These are phyloP conservation scores for Leptinotarsa rubiginosa DNA, from an alignment of 2,888 invertebrate genomes.

Conservation along the genomic window DNA sequence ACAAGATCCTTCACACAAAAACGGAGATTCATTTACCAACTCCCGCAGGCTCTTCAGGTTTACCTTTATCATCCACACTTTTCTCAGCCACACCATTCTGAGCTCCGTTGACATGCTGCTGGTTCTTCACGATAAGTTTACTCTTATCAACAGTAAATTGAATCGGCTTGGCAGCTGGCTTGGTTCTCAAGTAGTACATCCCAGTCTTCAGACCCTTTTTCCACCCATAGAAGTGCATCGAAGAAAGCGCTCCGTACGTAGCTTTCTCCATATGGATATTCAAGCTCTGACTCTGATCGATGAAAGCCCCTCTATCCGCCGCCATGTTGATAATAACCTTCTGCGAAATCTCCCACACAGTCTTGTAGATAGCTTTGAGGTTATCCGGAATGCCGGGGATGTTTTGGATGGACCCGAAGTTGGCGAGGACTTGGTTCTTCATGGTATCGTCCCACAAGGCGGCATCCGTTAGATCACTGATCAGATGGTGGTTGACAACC, in stretches of 20 bases:
- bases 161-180: conserved; percentile 95
- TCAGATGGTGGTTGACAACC: conserved; percentile 91
- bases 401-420: conserved; percentile 92
- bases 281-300: conserved; percentile 97
- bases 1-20: neutral
- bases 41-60: no score
- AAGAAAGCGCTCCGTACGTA: conserved; percentile 90
- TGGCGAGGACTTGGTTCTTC: conserved; percentile 92
- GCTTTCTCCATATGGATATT: conserved; percentile 98
- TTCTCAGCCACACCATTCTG: no score
- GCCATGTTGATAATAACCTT: conserved; percentile 95
- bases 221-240: conserved; percentile 99
- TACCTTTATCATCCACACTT: no score
- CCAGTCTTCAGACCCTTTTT: conserved; percentile 97
- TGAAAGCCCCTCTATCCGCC: conserved; percentile 96
- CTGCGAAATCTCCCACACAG: conserved; percentile 97
- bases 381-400: conserved; percentile 87
- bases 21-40: neutral
- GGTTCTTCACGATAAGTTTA: conserved; percentile 59
- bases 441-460: conserved; percentile 95
- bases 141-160: conserved; percentile 97
- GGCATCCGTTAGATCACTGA: conserved; percentile 90
- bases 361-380: conserved; percentile 90
- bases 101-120: conserved; percentile 15
- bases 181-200: conserved; percentile 97